Evolutionary conservation across 2,797 vertebrate species (phyloP).

Genomic region (Botia almorhae): DNA sequence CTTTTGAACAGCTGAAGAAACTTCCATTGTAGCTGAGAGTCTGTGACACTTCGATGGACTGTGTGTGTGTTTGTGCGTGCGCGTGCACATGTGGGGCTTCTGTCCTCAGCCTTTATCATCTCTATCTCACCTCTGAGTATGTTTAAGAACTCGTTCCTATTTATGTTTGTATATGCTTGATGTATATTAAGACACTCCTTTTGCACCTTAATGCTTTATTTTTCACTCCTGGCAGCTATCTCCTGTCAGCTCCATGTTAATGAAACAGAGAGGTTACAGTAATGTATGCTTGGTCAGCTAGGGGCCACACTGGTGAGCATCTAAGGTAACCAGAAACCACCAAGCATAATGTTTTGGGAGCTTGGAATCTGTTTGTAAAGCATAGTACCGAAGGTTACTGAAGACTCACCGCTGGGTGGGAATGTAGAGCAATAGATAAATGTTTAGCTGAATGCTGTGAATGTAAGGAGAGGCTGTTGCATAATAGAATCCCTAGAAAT

Average conservation of each 20-base stretch:
- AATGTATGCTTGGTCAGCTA: neutral
- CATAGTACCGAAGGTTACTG: neutral
- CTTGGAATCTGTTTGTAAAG: neutral
- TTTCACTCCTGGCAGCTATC: constrained; percentile 49
- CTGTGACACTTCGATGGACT: constrained; percentile 36
- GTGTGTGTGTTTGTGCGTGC: constrained; percentile 38
- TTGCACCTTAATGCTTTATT: constrained; percentile 50
- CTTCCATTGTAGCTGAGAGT: constrained; percentile 83
- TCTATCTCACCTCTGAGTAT: constrained; percentile 21
- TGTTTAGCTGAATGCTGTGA: constrained; percentile 1
- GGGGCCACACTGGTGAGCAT: neutral
- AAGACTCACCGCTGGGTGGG: neutral
- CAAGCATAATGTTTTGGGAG: constrained; percentile 12
- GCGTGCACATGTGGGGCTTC: constrained; percentile 19
- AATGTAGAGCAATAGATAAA: constrained; percentile 6
- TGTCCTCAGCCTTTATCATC: constrained; percentile 43
- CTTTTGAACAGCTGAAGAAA: constrained; percentile 94
- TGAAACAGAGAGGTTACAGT: neutral
- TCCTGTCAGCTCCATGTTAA: constrained; percentile 6
- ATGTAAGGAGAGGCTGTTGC: neutral
- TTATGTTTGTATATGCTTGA: constrained; percentile 26
- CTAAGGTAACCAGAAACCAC: constrained; percentile 2
- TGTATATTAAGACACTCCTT: constrained; percentile 13
- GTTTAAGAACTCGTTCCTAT: constrained; percentile 19
- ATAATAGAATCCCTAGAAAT: neutral